phyloP scores from a whole-genome alignment of 2,113 vertebrate genomes.

The Plestiodon gilberti region DNA sequence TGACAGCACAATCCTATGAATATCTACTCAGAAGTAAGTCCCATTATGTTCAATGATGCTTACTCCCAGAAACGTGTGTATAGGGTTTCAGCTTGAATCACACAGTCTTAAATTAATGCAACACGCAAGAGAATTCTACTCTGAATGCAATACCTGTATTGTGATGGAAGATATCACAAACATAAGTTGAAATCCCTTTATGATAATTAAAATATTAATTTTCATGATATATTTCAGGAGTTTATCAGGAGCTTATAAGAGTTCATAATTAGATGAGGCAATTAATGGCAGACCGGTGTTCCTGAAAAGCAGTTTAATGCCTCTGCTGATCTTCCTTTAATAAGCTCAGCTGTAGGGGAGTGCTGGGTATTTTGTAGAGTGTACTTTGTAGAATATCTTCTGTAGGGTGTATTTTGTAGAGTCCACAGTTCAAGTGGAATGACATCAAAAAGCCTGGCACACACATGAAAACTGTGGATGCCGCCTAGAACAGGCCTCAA shows the following conservation, averaged over 20 bases:
- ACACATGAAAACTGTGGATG: background rate
- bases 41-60: too few relatives aligned
- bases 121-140: slow-evolving; percentile 19
- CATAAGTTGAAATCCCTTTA: background rate
- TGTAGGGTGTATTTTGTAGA: background rate
- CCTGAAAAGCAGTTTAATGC: background rate
- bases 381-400: too few relatives aligned
- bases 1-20: background rate
- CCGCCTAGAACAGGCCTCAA: background rate
- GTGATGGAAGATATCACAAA: background rate
- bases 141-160: background rate
- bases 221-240: background rate
- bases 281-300: background rate
- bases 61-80: too few relatives aligned
- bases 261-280: too few relatives aligned
- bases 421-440: background rate
- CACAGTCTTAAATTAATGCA: slow-evolving; percentile 5
- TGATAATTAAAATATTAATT: background rate
- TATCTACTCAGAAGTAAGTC: too few relatives aligned
- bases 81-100: background rate
- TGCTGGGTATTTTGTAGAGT: background rate
- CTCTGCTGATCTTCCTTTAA: too few relatives aligned
- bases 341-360: background rate
- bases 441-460: background rate
- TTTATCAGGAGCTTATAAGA: background rate